These are phyloP conservation scores for Galeopterus variegatus DNA, from an alignment of 2,113 vertebrate genomes.

Conservation along the genomic window DNA sequence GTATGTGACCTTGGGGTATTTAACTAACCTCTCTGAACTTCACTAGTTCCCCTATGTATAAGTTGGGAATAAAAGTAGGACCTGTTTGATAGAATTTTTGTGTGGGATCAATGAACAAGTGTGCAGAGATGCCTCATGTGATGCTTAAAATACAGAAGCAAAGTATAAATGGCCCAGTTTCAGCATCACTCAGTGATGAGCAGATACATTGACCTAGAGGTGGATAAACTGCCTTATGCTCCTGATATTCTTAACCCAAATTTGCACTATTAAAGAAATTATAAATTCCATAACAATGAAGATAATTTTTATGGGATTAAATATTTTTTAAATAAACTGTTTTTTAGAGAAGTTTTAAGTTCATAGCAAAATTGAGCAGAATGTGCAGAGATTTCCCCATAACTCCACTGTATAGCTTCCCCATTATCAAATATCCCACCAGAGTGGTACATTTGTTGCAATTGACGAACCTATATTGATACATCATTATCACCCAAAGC, in stretches of 20 bases:
- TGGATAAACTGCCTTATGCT: not conserved
- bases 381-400: not conserved
- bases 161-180: rapidly evolving
- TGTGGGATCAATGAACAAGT: not conserved
- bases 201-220: not conserved
- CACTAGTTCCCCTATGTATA: not conserved
- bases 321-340: not conserved
- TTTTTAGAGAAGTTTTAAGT: not conserved
- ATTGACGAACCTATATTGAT: not conserved
- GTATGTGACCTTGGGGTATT: not conserved
- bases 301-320: not conserved
- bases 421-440: rapidly evolving
- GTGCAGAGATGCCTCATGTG: rapidly evolving
- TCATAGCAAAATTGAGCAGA: not conserved
- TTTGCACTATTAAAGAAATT: not conserved
- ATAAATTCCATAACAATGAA: not conserved
- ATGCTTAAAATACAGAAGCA: not conserved
- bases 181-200: too few relatives aligned
- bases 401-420: not conserved
- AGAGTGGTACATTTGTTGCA: not conserved
- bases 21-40: not conserved
- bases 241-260: not conserved
- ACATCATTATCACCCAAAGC: not conserved
- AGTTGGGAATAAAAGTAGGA: not conserved
- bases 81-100: not conserved